Base-by-base conservation (phyloP, 2,113 vertebrate genomes). In the Microtus ochrogaster region DNA sequence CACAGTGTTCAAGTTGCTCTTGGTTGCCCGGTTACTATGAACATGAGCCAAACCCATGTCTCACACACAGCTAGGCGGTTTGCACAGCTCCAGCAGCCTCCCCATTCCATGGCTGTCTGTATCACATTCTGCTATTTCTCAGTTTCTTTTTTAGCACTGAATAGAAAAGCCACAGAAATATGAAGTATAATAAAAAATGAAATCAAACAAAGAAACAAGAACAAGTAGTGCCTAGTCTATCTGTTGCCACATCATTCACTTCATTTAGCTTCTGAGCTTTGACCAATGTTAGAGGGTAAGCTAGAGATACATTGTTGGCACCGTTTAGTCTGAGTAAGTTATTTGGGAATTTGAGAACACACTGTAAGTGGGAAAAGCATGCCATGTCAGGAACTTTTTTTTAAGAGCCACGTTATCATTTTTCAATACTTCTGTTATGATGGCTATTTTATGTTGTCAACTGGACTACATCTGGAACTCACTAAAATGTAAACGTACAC, bases 161-260 rank as follows among this genome's bases (percentile, higher is more conserved):
- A 83, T 83, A 76, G 84, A 85, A 95, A 92, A 95, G 11, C 93
- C 26, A 72, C 36, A 65, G n/a, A 91, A 81, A 85, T 74, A 39
- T 74, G 13, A 61, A 66, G 21, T 30, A 68, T 39, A n/a, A 82
- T 68, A 82, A 55, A 36, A 90, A 88, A 85, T 52, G 91, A 33
- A 30, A 66, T 55, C 19, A 73, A 26, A 13, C n/a, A 30, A 52
- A 52, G 7, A 19, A 52, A 52, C 16, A 36, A 52, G 52, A 49
- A 52, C 49, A 19, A 55, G 36, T n/a, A 79, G 49, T 79, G 14
- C 47, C 16, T 58, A 61, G 55, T 21, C 26, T 74, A 81, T 92
- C 52, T 55, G 7, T 52, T 95, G 5, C 11, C 7, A 94, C 33
- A 12, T 91, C 47, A 91, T 52, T 52, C 52, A 52, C 13, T 52